phyloP scores from a whole-genome alignment of 2,888 invertebrate genomes.

The Ochropacha duplaris region DNA sequence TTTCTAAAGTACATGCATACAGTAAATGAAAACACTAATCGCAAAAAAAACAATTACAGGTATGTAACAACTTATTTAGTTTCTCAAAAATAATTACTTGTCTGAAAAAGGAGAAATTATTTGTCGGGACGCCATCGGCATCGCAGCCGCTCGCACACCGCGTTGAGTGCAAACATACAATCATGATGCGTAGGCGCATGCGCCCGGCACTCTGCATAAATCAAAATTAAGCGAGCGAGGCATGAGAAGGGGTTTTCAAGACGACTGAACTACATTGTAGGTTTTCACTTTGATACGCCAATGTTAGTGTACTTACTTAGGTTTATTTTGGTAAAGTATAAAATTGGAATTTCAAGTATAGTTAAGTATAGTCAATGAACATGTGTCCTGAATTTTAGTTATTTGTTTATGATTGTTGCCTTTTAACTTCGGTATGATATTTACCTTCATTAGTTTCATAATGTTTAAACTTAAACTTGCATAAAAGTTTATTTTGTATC shows the following conservation, averaged over 20 bases:
- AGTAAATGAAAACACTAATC: too few relatives aligned
- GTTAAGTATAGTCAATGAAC: background rate
- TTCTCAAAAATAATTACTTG: background rate
- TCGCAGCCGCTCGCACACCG: conserved; percentile 9
- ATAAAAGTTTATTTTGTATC: background rate
- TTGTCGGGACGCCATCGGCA: background rate
- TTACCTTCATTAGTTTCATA: too few relatives aligned
- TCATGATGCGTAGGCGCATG: conserved; percentile 52
- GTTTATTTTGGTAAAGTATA: background rate
- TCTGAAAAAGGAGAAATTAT: conserved; percentile 2
- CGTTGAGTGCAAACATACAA: conserved; percentile 37
- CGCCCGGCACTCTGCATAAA: conserved; percentile 58
- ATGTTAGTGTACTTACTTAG: too few relatives aligned
- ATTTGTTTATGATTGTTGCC: background rate
- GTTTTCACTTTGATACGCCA: background rate
- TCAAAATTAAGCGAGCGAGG: conserved; percentile 53
- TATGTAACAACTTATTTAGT: background rate
- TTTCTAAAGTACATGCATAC: too few relatives aligned
- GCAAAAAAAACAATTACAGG: background rate
- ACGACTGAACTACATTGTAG: background rate
- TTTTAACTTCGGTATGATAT: too few relatives aligned
- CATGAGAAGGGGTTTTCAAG: background rate
- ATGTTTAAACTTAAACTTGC: too few relatives aligned
- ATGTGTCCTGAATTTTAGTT: background rate
- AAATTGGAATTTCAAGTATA: background rate